These are phyloP conservation scores for Agrypnia vestita DNA, from an alignment of 1,140 invertebrate species.

Conservation along the genomic window DNA sequence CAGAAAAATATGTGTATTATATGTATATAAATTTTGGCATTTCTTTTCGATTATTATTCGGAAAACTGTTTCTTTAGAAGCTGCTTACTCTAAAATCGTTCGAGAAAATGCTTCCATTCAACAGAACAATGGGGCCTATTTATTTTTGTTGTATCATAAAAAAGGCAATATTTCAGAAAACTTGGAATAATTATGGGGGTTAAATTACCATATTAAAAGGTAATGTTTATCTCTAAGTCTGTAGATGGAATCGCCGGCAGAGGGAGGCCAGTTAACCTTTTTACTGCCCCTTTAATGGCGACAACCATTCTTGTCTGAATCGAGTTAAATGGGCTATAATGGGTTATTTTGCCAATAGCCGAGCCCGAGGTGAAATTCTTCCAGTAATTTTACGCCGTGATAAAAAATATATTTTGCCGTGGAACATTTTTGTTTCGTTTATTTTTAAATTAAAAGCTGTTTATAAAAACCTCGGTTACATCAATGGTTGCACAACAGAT, in stretches of 20 bases:
- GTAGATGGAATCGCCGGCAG: conserved; percentile 26
- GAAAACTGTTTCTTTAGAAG: too few relatives aligned
- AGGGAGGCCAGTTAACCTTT: conserved; percentile 33
- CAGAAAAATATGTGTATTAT: too few relatives aligned
- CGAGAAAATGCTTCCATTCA: neutral
- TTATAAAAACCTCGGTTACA: neutral
- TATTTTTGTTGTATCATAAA: conserved; percentile 33
- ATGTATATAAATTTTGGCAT: too few relatives aligned
- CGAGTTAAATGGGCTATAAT: conserved; percentile 40
- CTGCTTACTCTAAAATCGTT: neutral
- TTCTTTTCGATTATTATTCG: too few relatives aligned
- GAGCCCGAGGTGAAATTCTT: conserved; percentile 6
- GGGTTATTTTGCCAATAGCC: conserved; percentile 36
- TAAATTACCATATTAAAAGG: conserved; percentile 43
- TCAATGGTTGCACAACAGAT: too few relatives aligned
- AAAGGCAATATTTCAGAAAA: conserved; percentile 25
- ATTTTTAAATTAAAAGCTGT: conserved; percentile 12
- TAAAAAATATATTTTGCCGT: conserved; percentile 22
- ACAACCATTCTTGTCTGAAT: conserved; percentile 38
- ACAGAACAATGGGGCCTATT: neutral
- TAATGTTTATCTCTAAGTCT: conserved; percentile 37
- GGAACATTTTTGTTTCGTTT: neutral
- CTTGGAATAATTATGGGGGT: conserved; percentile 31
- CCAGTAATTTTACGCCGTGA: conserved; percentile 20
- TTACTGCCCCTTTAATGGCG: conserved; percentile 29